A percentile compares a stretch with the other conserved stretches of the same genome.
These are phyloP conservation scores for Nomada goodeniana DNA, from an alignment of 2,888 invertebrate species.

Conservation along the genomic window DNA sequence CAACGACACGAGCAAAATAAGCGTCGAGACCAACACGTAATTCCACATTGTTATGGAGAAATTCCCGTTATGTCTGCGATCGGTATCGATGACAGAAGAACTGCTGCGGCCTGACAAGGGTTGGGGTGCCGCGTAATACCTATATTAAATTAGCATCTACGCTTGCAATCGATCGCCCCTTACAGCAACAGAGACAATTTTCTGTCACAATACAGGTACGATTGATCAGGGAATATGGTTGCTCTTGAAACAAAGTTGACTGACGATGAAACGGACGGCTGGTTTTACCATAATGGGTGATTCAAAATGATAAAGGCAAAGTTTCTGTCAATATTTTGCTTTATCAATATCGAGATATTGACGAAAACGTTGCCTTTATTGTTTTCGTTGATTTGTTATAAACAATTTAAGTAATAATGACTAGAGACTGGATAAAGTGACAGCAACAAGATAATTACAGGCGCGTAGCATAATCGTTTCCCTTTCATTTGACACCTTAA, in stretches of 20 bases:
- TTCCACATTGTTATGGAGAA: conserved; percentile 74
- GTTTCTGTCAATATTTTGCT: not conserved
- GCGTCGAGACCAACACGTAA: conserved; percentile 74
- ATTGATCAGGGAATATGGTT: not conserved
- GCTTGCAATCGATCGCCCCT: conserved; percentile 62
- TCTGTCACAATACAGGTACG: conserved; percentile 17
- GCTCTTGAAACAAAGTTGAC: not conserved
- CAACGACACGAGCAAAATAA: conserved; percentile 74
- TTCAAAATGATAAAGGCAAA: not conserved
- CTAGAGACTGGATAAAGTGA: too few relatives aligned
- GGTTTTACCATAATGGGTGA: too few relatives aligned
- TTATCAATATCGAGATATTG: not conserved
- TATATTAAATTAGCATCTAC: conserved; percentile 80
- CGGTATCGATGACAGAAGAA: conserved; percentile 43
- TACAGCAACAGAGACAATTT: conserved; percentile 18
- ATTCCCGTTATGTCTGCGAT: conserved; percentile 24
- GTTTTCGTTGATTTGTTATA: too few relatives aligned
- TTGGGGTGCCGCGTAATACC: conserved; percentile 68
- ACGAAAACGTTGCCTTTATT: too few relatives aligned
- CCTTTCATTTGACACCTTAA: too few relatives aligned
- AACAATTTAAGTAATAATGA: too few relatives aligned
- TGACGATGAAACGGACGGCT: not conserved
- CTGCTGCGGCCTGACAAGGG: conserved; percentile 39
- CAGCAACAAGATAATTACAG: too few relatives aligned
- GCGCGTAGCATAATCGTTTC: too few relatives aligned